Evolutionary conservation across 2,113 vertebrate species (phyloP), one percentile per base, ranked within the genome.

Genomic region (Podilymbus podiceps): DNA sequence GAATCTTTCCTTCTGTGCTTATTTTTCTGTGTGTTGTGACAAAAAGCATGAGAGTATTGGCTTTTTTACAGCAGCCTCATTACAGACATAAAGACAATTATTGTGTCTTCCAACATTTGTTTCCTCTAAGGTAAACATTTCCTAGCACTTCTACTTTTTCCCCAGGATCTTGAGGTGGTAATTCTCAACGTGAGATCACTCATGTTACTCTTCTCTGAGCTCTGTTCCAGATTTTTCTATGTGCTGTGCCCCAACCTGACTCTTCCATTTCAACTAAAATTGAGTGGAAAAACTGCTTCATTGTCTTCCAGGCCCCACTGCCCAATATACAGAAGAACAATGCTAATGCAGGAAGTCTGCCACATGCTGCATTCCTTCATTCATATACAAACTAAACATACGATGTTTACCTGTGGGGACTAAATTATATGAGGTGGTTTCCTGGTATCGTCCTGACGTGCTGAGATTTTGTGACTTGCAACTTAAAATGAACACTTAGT

Each of bases 331-430:
- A 77, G 22, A 16, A 55, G 27, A 53, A 25, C 59, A 53, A 24
- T 49, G 15, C 33, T 38, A 53, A 81, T 6, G 25, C n/a, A 60
- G 27, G 46, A 87, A 63, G 33, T 35, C 72, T 91, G 15, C 10
- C 49, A 40, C 2, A 1, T 40, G 35, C 15, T 31, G 22, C 55
- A 44, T 74, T 38, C 33, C 10, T 49, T 64, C 38, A 35, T 53
- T 80, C 11, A 14, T 31, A 42, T 33, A 25, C 1, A 2, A 83
- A 77, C 12, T 56, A 50, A 52, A 46, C 5, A 40, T 17, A 22
- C 24, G 0, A 0, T 50, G 47, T 10, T 38, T 73, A 7, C 31
- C 15, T 30, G 17, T 42, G 33, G 14, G 15, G 15, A 53, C 30
- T 30, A 35, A 85, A 63, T 1, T 3, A 46, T 1, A 12, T 8